phyloP scores from a whole-genome alignment of 2,888 invertebrate species.

The Raillietiella orientalis region DNA sequence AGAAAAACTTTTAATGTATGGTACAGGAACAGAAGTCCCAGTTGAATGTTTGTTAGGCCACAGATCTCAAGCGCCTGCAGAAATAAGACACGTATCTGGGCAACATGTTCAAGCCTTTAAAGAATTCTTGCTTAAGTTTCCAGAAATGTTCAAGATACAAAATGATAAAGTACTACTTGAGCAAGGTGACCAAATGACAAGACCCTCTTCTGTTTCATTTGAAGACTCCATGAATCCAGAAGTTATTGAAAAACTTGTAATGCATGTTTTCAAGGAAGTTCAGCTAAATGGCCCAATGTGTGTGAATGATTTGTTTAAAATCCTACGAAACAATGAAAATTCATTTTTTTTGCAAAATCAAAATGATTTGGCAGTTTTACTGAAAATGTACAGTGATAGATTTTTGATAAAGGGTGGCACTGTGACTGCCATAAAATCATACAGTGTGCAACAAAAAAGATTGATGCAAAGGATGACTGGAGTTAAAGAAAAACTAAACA shows the following conservation, averaged over 20 bases:
- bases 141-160: constrained; percentile 44
- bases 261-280: no score
- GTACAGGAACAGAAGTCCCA: constrained; percentile 80
- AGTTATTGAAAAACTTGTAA: constrained; percentile 7
- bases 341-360: no score
- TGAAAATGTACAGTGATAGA: no score
- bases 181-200: constrained; percentile 15
- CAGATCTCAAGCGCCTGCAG: constrained; percentile 77
- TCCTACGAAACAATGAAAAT: no score
- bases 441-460: no score
- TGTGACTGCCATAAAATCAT: no score
- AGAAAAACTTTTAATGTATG: constrained; percentile 72
- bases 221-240: constrained; percentile 8
- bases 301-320: no score
- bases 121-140: constrained; percentile 52
- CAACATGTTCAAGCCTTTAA: constrained; percentile 79
- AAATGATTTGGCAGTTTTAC: no score
- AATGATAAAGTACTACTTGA: constrained; percentile 52
- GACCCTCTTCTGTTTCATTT: constrained; percentile 5
- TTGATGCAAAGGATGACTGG: no score
- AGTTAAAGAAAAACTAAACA: no score
- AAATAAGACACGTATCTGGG: constrained; percentile 79
- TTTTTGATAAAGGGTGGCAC: no score
- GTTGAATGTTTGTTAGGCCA: constrained; percentile 87
- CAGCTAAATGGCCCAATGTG: no score